Evolutionary conservation across 2,113 vertebrate species (phyloP), one percentile per base, ranked within the genome.

Genomic region (Carollia perspicillata): DNA sequence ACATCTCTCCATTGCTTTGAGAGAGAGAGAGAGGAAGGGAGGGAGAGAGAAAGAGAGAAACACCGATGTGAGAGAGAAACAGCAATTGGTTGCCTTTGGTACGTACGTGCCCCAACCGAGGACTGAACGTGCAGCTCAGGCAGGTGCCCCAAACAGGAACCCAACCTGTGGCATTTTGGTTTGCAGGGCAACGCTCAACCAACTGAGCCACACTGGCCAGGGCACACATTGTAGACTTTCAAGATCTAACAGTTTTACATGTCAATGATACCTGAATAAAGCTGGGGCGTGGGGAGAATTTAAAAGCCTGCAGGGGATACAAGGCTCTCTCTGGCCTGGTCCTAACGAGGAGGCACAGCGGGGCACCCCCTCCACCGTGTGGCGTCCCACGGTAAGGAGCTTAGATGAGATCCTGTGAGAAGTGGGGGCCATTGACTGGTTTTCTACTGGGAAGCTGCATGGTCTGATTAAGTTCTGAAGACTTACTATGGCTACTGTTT

Each of bases 381-480:
- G 26, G 13, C 11, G 1, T 65, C 49, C 51, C 12, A 23, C 2
- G 17, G 66, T 26, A 14, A 81, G 60, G 20, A 72, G 47, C 53
- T 63, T 35, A 55, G 6, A 30, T 60, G 44, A n/a, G 23, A 30
- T 55, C 37, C 33, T 37, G 1, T 13, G 28, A 75, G 37, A 35
- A 49, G 60, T 26, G 47, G 80, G 84, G 75, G 58, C n/a, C 65
- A 66, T 69, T 28, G 49, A 1, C 33, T 90, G 49, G 55, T 75
- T 53, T 65, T 17, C 51, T 51, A 22, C 22, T 42, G 42, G 26
- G 22, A 44, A 23, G n/a, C 71, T 23, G 51, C 37, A 47, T 87
- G 91, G 55, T 69, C 55, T 84, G 65, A 66, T 58, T 28, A 3
- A 90, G 42, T 53, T 89, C 94, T 94, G 47, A 93, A 68, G 91